Evolutionary conservation across 1,140 invertebrate species (phyloP).

Genomic region (Pseudomyrmex cubaensis): DNA sequence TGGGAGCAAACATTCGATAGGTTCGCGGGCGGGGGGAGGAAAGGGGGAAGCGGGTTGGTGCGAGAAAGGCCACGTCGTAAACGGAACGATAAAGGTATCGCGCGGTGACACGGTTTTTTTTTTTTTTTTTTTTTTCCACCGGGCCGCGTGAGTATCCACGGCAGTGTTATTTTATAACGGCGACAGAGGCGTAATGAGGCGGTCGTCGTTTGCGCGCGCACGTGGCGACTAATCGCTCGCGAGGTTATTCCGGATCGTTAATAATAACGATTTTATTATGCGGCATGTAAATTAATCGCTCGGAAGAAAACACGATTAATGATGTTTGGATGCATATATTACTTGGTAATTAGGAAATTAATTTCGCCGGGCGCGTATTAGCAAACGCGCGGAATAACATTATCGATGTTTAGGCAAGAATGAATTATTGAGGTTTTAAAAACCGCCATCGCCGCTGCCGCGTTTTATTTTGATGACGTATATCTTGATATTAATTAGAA

Average conservation of each 20-base stretch:
- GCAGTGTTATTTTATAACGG: slow-evolving; percentile 38
- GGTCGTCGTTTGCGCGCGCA: too few species aligned
- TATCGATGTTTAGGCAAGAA: not conserved
- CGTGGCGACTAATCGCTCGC: slow-evolving; percentile 26
- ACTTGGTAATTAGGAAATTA: slow-evolving; percentile 45
- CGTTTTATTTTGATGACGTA: not conserved
- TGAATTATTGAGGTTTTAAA: slow-evolving; percentile 13
- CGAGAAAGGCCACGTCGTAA: slow-evolving; percentile 56
- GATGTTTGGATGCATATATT: slow-evolving; percentile 49
- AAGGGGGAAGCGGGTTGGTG: slow-evolving; percentile 13
- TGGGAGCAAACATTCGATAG: slow-evolving; percentile 42
- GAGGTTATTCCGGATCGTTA: slow-evolving; percentile 41
- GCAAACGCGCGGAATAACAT: not conserved
- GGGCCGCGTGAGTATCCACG: not conserved
- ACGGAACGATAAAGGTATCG: slow-evolving; percentile 63
- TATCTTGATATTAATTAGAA: slow-evolving; percentile 11
- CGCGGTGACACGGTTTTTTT: slow-evolving; percentile 20
- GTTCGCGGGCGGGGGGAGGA: not conserved
- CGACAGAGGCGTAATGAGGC: slow-evolving; percentile 31
- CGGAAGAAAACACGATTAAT: slow-evolving; percentile 54
- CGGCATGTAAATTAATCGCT: slow-evolving; percentile 17
- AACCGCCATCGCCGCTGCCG: not conserved
- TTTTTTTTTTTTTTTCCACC: slow-evolving; percentile 37
- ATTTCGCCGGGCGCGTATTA: slow-evolving; percentile 26
- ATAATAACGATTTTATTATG: slow-evolving; percentile 47